Evolutionary conservation across 2,797 vertebrate genomes (phyloP).

Genomic region (Poecilia velifera): DNA sequence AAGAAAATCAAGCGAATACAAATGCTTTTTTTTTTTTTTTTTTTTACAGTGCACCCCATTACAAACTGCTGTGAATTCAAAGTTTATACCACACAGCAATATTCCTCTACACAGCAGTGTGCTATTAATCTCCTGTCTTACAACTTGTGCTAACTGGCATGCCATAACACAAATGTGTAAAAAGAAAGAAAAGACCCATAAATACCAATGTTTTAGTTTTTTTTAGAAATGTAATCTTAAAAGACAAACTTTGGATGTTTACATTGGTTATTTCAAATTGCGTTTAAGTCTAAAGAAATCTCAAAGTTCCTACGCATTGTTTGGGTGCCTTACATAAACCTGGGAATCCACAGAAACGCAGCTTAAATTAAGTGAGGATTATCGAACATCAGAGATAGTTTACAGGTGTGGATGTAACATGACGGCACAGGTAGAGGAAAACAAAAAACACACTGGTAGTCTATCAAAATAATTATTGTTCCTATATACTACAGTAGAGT

Average conservation of each 20-base stretch:
- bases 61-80: slow-evolving; percentile 41
- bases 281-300: slow-evolving; percentile 33
- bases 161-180: slow-evolving; percentile 47
- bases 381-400: slow-evolving; percentile 44
- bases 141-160: slow-evolving; percentile 56
- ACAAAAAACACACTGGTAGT: slow-evolving; percentile 37
- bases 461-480: slow-evolving; percentile 61
- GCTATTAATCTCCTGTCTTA: slow-evolving; percentile 37
- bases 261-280: slow-evolving; percentile 43
- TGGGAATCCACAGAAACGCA: slow-evolving; percentile 44
- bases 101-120: slow-evolving; percentile 33
- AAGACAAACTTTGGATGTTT: slow-evolving; percentile 24
- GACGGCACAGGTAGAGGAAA: slow-evolving; percentile 33
- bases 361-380: slow-evolving; percentile 43
- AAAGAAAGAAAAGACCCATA: slow-evolving; percentile 33
- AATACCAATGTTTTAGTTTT: slow-evolving; percentile 47
- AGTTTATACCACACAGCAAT: slow-evolving; percentile 47
- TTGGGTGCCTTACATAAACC: slow-evolving; percentile 43
- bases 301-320: slow-evolving; percentile 35
- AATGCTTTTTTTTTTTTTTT: slow-evolving; percentile 48
- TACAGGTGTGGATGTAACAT: slow-evolving; percentile 40
- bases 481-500: slow-evolving; percentile 76
- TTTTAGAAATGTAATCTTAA: slow-evolving; percentile 29
- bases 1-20: slow-evolving; percentile 66
- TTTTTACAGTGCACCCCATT: slow-evolving; percentile 60